A percentile compares a stretch with the other conserved stretches of the same genome.
phyloP scores from a whole-genome alignment of 2,113 vertebrate species.

The Psilopsiagon aymara region DNA sequence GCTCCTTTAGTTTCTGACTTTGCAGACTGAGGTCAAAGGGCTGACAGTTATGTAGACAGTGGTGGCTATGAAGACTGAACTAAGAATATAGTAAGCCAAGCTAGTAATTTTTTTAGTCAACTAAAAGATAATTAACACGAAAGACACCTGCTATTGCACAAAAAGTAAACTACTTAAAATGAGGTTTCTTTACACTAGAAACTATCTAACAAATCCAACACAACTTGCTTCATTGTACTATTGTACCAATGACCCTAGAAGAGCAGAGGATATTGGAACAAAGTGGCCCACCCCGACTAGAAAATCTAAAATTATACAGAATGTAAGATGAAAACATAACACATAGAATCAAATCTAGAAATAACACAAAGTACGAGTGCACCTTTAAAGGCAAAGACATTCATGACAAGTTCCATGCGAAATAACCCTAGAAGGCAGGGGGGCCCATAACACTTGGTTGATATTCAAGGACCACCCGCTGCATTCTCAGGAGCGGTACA shows the following conservation, averaged over 20 bases:
- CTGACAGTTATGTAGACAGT: not conserved
- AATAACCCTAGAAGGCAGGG: too few relatives aligned
- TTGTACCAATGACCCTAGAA: not conserved
- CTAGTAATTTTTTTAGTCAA: not conserved
- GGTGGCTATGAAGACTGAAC: not conserved
- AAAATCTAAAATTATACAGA: not conserved
- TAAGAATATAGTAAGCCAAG: not conserved
- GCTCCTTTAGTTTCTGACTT: not conserved
- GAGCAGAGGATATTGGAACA: not conserved
- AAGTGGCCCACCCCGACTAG: not conserved
- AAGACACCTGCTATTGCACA: not conserved
- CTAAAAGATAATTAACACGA: not conserved
- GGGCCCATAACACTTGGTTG: too few relatives aligned
- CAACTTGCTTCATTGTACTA: not conserved
- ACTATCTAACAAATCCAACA: not conserved
- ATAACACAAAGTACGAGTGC: not conserved
- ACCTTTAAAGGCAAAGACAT: not conserved
- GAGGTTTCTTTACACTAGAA: not conserved
- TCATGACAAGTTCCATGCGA: not conserved
- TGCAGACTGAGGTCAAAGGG: not conserved
- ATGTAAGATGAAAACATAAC: not conserved
- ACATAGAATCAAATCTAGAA: not conserved
- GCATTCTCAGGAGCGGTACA: too few relatives aligned
- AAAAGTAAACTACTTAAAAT: not conserved
- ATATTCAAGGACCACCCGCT: too few relatives aligned